Base-by-base conservation (phyloP, 2,888 invertebrate species). In the Tridacna crocea region DNA sequence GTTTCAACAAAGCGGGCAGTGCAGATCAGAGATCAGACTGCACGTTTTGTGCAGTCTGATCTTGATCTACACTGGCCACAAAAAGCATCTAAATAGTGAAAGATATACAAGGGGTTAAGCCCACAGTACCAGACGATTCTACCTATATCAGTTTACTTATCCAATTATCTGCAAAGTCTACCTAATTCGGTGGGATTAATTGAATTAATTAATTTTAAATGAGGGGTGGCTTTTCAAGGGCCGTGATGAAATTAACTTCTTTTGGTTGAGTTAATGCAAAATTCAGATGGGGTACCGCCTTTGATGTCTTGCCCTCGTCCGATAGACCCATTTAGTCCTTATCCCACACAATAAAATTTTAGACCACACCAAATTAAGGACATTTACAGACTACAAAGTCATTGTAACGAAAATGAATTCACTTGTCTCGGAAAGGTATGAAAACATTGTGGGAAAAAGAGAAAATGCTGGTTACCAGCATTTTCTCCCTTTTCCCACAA, bases 101-200 rank as follows among this genome's bases (percentile, higher is more conserved):
- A 27, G 66, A n/a, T n/a, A 13, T 66, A 19, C 46, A 12, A 66
- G 26, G 66, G 46, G 2, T 46, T 46, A 46, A 46, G 66, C 19
- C 19, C 15, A 55, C 3, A 55, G 55, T 36, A 36, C 36, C 36
- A 36, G 36, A 36, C 36, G 8, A 36, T 36, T 36, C 36, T 36
- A 36, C 36, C 36, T 2, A 36, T 36, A 36, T 63, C 63, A 36
- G 46, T 15, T 46, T 66, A 66, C 66, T 66, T 66, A 66, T 66
- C 66, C 66, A 66, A 66, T 66, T 66, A 66, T 66, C 66, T 66
- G 15, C 4, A 19, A 66, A 66, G 66, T 66, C 66, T 66, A 66
- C 66, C 36, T 66, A 27, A 11, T 66, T 27, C 46, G 46, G 66
- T 13, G 66, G 46, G 66, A 46, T 36, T 66, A 66, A 66, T 66